Percentiles rank a stretch among this genome's conserved stretches.
These are phyloP conservation scores for Rhodeus uyekii DNA, from an alignment of 2,797 vertebrate species.

Conservation along the genomic window DNA sequence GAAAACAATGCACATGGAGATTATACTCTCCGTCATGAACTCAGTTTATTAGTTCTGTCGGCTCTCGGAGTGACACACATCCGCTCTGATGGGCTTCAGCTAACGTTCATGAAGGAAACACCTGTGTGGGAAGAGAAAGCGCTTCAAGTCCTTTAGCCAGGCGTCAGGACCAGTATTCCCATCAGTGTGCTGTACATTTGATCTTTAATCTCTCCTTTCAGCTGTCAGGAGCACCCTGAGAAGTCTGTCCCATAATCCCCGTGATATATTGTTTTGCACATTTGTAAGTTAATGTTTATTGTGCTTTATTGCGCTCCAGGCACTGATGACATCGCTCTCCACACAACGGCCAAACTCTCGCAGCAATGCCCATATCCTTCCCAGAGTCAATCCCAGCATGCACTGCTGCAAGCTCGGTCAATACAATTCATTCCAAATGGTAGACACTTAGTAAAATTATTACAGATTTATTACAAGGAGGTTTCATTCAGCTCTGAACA, in stretches of 20 bases:
- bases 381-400: neutral
- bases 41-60: neutral
- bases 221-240: neutral
- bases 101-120: neutral
- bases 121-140: neutral
- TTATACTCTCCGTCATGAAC: neutral
- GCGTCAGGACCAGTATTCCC: constrained; percentile 20
- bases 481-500: neutral
- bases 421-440: neutral
- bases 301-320: too few relatives aligned
- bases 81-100: neutral
- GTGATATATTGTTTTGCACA: neutral
- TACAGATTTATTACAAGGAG: neutral
- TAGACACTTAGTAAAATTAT: neutral
- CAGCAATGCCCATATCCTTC: neutral
- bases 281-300: neutral
- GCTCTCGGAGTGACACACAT: neutral
- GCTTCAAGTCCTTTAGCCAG: neutral
- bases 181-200: constrained; percentile 36
- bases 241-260: neutral
- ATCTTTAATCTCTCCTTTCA: constrained; percentile 24
- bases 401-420: neutral
- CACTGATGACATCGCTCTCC: too few relatives aligned
- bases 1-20: neutral
- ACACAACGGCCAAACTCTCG: neutral